These are phyloP conservation scores for Micronycteris hirsuta DNA, from an alignment of 2,113 vertebrate species.

Conservation along the genomic window DNA sequence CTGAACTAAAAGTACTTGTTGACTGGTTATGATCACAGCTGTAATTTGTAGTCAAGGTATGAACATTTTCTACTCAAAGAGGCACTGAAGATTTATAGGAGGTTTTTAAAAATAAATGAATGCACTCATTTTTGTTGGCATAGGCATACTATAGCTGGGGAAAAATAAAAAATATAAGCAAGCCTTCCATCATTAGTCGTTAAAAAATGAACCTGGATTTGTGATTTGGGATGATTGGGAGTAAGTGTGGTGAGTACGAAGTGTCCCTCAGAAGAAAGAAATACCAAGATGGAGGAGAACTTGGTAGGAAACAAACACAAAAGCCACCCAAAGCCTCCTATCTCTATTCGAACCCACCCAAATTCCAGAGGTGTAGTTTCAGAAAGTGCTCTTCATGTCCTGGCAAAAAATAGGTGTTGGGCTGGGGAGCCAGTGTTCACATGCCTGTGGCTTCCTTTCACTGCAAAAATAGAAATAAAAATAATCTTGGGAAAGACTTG, in stretches of 20 bases:
- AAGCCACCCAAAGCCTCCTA: slow-evolving; percentile 22
- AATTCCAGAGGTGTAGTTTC: slow-evolving; percentile 44
- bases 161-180: slow-evolving; percentile 68
- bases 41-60: slow-evolving; percentile 71
- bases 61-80: slow-evolving; percentile 73
- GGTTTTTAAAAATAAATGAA: slow-evolving; percentile 74
- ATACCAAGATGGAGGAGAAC: background rate
- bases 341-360: background rate
- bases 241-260: slow-evolving; percentile 51
- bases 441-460: slow-evolving; percentile 73
- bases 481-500: slow-evolving; percentile 67
- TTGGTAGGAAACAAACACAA: slow-evolving; percentile 51
- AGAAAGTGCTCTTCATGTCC: slow-evolving; percentile 44
- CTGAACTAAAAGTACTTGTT: slow-evolving; percentile 68
- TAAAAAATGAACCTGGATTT: slow-evolving; percentile 59
- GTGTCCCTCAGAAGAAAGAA: slow-evolving; percentile 53
- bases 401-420: slow-evolving; percentile 59
- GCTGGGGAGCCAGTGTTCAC: slow-evolving; percentile 40
- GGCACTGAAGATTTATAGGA: slow-evolving; percentile 69
- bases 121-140: slow-evolving; percentile 72
- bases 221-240: slow-evolving; percentile 38
- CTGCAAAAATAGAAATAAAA: slow-evolving; percentile 73
- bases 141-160: slow-evolving; percentile 49
- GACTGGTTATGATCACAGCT: slow-evolving; percentile 69
- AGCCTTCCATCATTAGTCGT: slow-evolving; percentile 46